Evolutionary conservation across 2,797 vertebrate species (phyloP), one percentile per base, ranked within the genome.

Genomic region (Pantherophis alleghaniensis): DNA sequence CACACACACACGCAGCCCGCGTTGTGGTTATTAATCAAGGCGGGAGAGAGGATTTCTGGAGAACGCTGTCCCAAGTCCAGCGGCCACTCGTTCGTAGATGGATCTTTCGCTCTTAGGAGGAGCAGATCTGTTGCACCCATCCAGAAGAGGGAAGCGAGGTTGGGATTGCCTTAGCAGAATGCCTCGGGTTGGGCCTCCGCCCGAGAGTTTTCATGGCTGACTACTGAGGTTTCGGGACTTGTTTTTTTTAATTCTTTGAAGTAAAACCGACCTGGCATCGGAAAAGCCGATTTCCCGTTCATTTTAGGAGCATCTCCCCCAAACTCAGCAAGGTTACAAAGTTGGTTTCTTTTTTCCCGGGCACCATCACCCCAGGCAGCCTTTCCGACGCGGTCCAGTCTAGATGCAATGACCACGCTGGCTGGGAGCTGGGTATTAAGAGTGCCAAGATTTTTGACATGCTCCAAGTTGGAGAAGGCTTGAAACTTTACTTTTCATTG

Each of bases 1-100:
- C 2, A 22, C 0, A 63, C 26, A 2, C 0, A 24, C 0, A 63
- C 26, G 0, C 1, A 60, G 59, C 12, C 5, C 3, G 18, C 0
- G 74, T 47, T 47, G 37, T 47, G 20, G 20, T 24, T 47, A 0
- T 47, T 12, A 12, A 47, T 1, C 9, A 60, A 83, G 69, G 91
- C 37, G n/a, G 69, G 10, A 12, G 87, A 47, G 37, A 47, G 55
- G 16, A 4, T 88, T 24, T 59, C 26, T 37, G 6, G 53, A 47
- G 79, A 12, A 32, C 7, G 56, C 74, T 5, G 5, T 28, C 59
- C 74, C 10, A 22, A 61, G 26, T n/a, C 14, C 10, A 92, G 32
- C 37, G 42, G 55, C 37, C 74, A 2, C 37, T 0, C 6, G 28
- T 60, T 4, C 10, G 18, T 24, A 4, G 5, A 57, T 37, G 37